A percentile compares a stretch with the other conserved stretches of the same genome.
These are phyloP conservation scores for Leucophenga maculata DNA, from an alignment of 2,888 invertebrate species.

Conservation along the genomic window DNA sequence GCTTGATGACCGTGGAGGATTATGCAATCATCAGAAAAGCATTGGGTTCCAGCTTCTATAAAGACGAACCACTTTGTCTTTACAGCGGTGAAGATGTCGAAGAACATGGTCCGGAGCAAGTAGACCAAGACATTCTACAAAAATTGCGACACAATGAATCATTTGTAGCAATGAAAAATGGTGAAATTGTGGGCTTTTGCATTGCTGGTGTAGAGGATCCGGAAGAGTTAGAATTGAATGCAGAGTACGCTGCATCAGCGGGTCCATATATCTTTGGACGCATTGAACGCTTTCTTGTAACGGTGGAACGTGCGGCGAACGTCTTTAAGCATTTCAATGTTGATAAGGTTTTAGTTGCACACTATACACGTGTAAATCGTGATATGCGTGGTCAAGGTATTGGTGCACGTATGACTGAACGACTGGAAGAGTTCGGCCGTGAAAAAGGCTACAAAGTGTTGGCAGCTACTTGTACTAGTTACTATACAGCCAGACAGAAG, in stretches of 20 bases:
- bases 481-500: slow-evolving; percentile 52
- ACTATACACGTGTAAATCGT: slow-evolving; percentile 43
- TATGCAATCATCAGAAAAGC: slow-evolving; percentile 37
- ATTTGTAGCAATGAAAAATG: slow-evolving; percentile 35
- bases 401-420: slow-evolving; percentile 49
- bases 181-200: slow-evolving; percentile 43
- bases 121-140: slow-evolving; percentile 32
- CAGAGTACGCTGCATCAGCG: slow-evolving; percentile 33
- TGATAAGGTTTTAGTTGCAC: slow-evolving; percentile 44
- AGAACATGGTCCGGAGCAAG: not conserved
- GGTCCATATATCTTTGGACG: slow-evolving; percentile 41
- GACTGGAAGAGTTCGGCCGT: slow-evolving; percentile 50
- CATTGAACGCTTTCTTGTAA: slow-evolving; percentile 41
- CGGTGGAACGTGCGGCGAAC: slow-evolving; percentile 45
- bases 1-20: slow-evolving; percentile 38
- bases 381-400: slow-evolving; percentile 48
- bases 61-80: slow-evolving; percentile 44
- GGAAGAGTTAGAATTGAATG: slow-evolving; percentile 38
- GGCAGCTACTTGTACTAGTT: slow-evolving; percentile 56
- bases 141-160: slow-evolving; percentile 39
- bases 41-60: slow-evolving; percentile 44
- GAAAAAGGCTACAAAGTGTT: slow-evolving; percentile 45
- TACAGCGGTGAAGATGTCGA: slow-evolving; percentile 35
- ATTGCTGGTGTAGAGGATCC: slow-evolving; percentile 38
- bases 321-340: slow-evolving; percentile 46